Conservation (phyloP, 2,113 vertebrate genomes). For the Sebastes schlegelii region DNA sequence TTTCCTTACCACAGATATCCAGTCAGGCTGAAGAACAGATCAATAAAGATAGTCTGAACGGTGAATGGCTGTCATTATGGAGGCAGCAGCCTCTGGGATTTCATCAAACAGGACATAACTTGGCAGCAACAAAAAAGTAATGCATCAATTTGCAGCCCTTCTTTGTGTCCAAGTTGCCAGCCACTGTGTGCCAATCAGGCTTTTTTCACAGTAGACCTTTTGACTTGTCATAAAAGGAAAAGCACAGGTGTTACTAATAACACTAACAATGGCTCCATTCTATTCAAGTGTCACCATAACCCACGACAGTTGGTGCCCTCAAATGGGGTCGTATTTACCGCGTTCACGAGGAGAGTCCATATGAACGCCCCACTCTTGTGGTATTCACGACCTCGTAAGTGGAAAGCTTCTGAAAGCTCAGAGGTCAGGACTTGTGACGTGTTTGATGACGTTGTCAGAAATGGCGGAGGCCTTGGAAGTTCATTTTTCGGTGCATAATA, state of each 20-base stretch:
- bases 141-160: background rate
- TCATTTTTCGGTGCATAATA: too few species aligned
- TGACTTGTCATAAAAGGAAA: background rate
- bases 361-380: too few species aligned
- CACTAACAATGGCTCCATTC: background rate
- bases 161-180: background rate
- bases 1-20: background rate
- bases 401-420: too few species aligned
- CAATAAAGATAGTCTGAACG: background rate
- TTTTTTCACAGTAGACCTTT: background rate
- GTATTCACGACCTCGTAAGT: too few species aligned
- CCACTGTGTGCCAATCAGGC: background rate
- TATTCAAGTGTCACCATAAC: background rate
- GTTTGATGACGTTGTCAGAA: too few species aligned
- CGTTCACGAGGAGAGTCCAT: too few species aligned
- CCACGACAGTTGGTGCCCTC: background rate
- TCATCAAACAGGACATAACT: background rate
- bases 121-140: background rate
- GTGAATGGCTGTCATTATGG: background rate
- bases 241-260: background rate
- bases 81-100: background rate
- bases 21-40: background rate
- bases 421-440: too few species aligned
- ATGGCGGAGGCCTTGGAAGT: too few species aligned
- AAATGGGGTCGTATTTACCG: too few species aligned